Conservation (phyloP, 2,888 invertebrate species). For the Flexamia atlantica region DNA sequence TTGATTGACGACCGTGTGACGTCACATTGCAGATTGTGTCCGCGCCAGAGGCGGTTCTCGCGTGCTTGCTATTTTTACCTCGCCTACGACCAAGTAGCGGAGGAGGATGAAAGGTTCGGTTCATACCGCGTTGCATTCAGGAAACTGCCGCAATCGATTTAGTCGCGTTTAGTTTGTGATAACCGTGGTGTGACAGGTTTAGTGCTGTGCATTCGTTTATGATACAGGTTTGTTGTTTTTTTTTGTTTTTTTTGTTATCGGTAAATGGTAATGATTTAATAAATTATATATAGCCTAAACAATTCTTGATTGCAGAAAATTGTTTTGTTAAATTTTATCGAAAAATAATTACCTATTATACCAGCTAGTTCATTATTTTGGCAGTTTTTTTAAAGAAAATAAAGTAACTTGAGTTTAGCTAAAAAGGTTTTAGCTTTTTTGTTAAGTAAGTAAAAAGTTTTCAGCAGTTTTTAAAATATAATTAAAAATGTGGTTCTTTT, state of each 20-base stretch:
- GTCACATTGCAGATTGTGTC: slow-evolving; percentile 14
- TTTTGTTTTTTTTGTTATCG: background rate
- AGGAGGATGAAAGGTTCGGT: slow-evolving; percentile 57
- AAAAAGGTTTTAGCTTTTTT: no score
- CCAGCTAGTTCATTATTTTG: no score
- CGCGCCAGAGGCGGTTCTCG: background rate
- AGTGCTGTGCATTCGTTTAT: background rate
- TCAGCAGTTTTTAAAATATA: no score
- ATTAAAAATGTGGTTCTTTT: no score
- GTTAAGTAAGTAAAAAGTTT: no score
- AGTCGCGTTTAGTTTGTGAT: background rate
- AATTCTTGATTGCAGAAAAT: no score
- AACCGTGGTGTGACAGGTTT: background rate
- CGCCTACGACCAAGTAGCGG: slow-evolving; percentile 55
- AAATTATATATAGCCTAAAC: no score
- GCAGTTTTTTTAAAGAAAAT: no score
- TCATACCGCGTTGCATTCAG: background rate
- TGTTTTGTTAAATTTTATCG: no score
- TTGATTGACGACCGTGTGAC: slow-evolving; percentile 35
- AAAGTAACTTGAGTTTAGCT: no score
- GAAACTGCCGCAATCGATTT: background rate
- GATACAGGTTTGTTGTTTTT: background rate
- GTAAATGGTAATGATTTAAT: no score
- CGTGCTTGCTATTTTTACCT: slow-evolving; percentile 59
- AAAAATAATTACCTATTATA: no score